Conservation (phyloP, 2,888 invertebrate species). For the Yponomeuta plumbellus region DNA sequence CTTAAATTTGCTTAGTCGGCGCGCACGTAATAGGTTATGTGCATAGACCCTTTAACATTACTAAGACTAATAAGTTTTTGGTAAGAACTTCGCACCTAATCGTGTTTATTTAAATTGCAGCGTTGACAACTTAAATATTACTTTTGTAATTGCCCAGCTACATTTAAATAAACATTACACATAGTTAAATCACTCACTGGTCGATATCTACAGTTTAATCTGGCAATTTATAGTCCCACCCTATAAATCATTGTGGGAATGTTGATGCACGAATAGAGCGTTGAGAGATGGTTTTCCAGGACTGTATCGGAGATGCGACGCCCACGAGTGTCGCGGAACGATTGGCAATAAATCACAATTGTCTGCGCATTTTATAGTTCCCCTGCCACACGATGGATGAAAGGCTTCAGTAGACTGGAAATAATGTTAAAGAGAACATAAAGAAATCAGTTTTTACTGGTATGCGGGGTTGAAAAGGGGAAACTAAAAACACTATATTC, state of each 20-base stretch:
- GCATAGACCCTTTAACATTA: background rate
- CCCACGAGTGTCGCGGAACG: constrained; percentile 34
- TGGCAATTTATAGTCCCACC: background rate
- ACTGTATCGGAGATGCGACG: constrained; percentile 34
- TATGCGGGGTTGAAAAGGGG: too few relatives aligned
- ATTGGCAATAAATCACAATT: constrained; percentile 39
- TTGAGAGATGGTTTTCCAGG: constrained; percentile 29
- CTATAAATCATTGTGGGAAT: constrained; percentile 42
- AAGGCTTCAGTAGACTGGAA: too few relatives aligned
- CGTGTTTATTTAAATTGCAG: constrained; percentile 7
- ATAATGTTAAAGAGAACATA: too few relatives aligned
- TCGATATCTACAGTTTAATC: constrained; percentile 1
- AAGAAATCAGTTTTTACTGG: too few relatives aligned
- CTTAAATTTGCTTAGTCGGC: background rate
- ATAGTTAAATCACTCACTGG: background rate
- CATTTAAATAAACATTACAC: constrained; percentile 10
- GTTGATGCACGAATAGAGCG: constrained; percentile 8
- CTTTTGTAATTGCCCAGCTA: constrained; percentile 12
- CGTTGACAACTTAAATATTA: constrained; percentile 12
- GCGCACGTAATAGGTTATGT: background rate
- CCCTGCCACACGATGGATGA: constrained; percentile 23
- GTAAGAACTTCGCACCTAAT: background rate
- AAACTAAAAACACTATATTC: too few relatives aligned
- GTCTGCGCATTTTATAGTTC: constrained; percentile 33
- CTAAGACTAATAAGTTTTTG: background rate